phyloP scores from a whole-genome alignment of 2,888 invertebrate genomes.

The Acrocyrtus sp. region DNA sequence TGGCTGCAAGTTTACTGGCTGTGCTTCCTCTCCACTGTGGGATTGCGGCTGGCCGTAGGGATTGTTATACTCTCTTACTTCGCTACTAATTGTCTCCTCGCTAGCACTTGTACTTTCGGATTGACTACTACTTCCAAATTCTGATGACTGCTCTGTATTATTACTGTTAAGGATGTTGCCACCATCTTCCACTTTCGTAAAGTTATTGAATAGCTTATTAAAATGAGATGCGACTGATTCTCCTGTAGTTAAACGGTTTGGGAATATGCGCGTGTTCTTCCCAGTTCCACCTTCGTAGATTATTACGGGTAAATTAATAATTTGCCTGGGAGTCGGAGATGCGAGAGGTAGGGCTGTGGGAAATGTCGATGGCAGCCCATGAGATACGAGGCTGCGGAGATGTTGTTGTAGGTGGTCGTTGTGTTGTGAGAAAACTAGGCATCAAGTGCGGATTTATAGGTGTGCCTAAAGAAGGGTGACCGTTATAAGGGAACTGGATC shows the following conservation, averaged over 20 bases:
- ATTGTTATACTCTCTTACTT: too few species aligned
- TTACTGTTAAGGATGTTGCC: too few species aligned
- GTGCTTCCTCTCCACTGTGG: neutral
- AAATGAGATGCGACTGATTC: constrained; percentile 19
- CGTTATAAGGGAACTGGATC: constrained; percentile 1
- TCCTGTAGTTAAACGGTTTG: neutral
- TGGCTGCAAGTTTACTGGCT: neutral
- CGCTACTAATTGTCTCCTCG: constrained; percentile 19
- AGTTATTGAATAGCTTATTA: constrained; percentile 14
- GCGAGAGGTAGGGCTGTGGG: neutral
- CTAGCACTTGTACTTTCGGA: constrained; percentile 19
- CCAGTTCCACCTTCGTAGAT: neutral
- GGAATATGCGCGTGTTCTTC: neutral
- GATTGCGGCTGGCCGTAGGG: too few species aligned
- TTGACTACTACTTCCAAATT: neutral
- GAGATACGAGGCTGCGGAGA: neutral
- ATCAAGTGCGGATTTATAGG: too few species aligned
- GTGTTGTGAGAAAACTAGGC: too few species aligned
- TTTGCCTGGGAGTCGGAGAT: constrained; percentile 7
- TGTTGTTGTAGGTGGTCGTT: neutral
- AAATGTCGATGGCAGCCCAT: neutral
- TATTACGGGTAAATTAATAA: constrained; percentile 12
- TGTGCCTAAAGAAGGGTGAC: neutral
- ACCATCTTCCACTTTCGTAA: too few species aligned
- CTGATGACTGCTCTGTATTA: neutral